Conservation (phyloP, 2,113 vertebrate species). For the Machaerirhynchus nigripectus region DNA sequence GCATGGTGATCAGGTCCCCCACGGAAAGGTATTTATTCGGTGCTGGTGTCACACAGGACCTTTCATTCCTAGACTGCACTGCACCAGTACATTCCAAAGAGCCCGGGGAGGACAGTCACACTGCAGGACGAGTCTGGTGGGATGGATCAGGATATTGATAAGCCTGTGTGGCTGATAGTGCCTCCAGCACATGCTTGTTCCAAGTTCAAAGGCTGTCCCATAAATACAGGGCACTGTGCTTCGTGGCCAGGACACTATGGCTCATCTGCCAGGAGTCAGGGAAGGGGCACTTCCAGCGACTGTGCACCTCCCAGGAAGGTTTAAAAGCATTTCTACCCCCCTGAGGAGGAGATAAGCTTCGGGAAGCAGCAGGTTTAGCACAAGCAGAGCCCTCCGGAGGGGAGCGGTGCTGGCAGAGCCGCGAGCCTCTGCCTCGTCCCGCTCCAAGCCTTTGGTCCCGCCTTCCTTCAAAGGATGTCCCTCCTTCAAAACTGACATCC, state of each 20-base stretch:
- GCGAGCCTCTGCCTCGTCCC: background rate
- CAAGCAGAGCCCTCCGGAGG: background rate
- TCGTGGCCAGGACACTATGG: rapidly evolving
- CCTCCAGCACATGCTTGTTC: background rate
- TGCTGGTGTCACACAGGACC: background rate
- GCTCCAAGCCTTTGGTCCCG: background rate
- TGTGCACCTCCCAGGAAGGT: background rate
- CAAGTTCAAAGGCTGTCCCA: background rate
- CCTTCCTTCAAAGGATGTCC: background rate
- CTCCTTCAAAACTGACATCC: background rate
- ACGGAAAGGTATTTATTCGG: rapidly evolving
- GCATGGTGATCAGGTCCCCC: background rate
- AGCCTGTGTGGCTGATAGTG: background rate
- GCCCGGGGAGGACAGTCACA: background rate
- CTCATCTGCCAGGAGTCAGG: background rate
- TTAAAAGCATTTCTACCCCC: background rate
- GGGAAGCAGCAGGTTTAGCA: background rate
- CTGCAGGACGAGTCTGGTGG: background rate
- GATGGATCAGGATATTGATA: background rate
- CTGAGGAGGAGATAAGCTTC: background rate
- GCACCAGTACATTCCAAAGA: rapidly evolving
- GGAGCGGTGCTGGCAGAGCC: background rate
- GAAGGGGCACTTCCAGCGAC: background rate
- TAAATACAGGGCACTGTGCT: background rate
- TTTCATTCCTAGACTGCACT: background rate